Evolutionary conservation across 2,888 invertebrate genomes (phyloP).

Genomic region (Nemotelus nigrinus): DNA sequence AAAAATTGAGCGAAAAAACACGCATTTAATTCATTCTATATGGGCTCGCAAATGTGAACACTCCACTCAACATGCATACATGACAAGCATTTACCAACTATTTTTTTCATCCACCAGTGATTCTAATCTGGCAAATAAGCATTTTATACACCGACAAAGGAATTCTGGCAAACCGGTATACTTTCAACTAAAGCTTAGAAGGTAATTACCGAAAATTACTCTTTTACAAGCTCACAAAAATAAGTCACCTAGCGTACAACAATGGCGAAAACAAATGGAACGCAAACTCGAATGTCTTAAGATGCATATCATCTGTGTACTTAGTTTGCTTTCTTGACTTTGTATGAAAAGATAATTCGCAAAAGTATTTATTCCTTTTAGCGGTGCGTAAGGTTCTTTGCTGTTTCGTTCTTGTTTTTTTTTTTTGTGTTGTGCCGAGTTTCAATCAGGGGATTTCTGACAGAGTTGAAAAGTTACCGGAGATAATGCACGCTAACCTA

Average conservation of each 20-base stretch:
- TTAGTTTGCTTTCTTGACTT: constrained; percentile 37
- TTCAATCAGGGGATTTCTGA: constrained; percentile 15
- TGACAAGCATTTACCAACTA: no score
- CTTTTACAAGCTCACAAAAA: not conserved
- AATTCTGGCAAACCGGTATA: not conserved
- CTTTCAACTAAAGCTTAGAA: constrained; percentile 26
- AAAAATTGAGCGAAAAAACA: no score
- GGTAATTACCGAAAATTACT: constrained; percentile 38
- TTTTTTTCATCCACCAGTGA: no score
- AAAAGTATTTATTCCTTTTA: constrained; percentile 22
- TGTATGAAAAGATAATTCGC: constrained; percentile 41
- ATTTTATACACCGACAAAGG: not conserved
- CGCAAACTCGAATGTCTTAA: constrained; percentile 7
- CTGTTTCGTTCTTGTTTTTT: constrained; percentile 1
- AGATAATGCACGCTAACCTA: constrained; percentile 22
- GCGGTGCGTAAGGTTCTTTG: constrained; percentile 24
- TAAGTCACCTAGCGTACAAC: not conserved
- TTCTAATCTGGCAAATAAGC: no score
- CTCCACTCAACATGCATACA: no score
- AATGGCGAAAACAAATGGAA: constrained; percentile 1
- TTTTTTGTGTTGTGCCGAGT: not conserved
- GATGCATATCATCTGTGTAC: constrained; percentile 25
- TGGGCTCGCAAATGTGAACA: no score
- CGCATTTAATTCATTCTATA: no score
- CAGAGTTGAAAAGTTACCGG: constrained; percentile 40